Base-by-base conservation (phyloP, 2,113 vertebrate species). In the Bostrychus sinensis region DNA sequence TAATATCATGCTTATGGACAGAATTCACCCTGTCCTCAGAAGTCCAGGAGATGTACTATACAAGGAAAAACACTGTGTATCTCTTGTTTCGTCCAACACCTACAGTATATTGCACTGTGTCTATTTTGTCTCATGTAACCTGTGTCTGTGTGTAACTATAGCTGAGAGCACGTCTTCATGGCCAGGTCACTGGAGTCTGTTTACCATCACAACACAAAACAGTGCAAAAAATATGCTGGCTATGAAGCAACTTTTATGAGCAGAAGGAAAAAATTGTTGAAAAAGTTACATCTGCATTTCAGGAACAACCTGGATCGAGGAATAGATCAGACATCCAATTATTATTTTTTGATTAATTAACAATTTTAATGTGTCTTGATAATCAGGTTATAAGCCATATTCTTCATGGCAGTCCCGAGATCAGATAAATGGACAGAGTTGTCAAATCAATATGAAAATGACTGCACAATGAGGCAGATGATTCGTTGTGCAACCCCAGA, bases 81-180 rank as follows among this genome's bases (percentile, higher is more conserved):
- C 13, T 11, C 22, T 25, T 20, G 45, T 48, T 25, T 25, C 2
- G 12, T 48, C 45, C 45, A 48, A 48, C 45, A 48, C 20, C 45
- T 5, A 48, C 45, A 48, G 45, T 14, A 25, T 48, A 14, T 14
- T 25, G 7, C 32, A 34, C 32, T 34, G 45, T 48, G 45, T 48
- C 20, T 48, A 48, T 48, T 48, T 48, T 48, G 45, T 48, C 22
- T 48, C 45, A 13, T 16, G 48, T 51, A 51, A 51, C 48, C 22
- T n/a, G 48, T 28, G 23, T 48, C 20, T 30, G 48, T 17, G 48
- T 51, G 48, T 30, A 51, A 51, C 25, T 28, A 7, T 16, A 51
- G 48, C 48, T n/a, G 16, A 51, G 25, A 30, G 25, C 48, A 28
- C 7, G 25, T 51, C 48, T 51, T 28, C 48, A 28, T 17, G 7